Conservation (phyloP, 2,797 vertebrate species). For the Channallabes apus region DNA sequence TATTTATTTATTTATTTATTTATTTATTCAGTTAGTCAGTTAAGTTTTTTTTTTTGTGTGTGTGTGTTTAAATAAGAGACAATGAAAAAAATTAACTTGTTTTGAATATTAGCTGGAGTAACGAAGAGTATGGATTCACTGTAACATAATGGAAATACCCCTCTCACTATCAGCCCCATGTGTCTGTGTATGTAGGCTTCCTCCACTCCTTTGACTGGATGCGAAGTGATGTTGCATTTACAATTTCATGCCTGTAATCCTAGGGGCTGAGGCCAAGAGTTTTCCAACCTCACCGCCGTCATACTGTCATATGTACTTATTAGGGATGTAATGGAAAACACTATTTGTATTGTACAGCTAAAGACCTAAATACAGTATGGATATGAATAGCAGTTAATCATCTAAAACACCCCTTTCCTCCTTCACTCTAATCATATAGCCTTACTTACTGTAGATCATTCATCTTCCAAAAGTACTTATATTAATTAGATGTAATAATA, state of each 20-base stretch:
- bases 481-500: not conserved
- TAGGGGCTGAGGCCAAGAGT: slow-evolving; percentile 15
- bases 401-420: not conserved
- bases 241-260: slow-evolving; percentile 22
- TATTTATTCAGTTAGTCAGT: too few relatives aligned
- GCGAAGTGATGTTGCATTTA: not conserved
- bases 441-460: not conserved
- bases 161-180: slow-evolving; percentile 36
- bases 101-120: slow-evolving; percentile 18
- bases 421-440: not conserved
- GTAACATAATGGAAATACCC: slow-evolving; percentile 16
- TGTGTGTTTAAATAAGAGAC: not conserved
- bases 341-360: not conserved
- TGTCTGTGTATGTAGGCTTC: slow-evolving; percentile 10
- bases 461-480: not conserved
- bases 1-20: not conserved
- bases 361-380: not conserved
- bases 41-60: not conserved
- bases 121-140: slow-evolving; percentile 12
- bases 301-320: not conserved
- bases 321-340: not conserved
- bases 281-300: not conserved
- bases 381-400: not conserved
- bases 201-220: not conserved
- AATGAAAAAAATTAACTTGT: slow-evolving; percentile 17